Conservation (phyloP, 1,140 invertebrate genomes). For the Achroia grisella region DNA sequence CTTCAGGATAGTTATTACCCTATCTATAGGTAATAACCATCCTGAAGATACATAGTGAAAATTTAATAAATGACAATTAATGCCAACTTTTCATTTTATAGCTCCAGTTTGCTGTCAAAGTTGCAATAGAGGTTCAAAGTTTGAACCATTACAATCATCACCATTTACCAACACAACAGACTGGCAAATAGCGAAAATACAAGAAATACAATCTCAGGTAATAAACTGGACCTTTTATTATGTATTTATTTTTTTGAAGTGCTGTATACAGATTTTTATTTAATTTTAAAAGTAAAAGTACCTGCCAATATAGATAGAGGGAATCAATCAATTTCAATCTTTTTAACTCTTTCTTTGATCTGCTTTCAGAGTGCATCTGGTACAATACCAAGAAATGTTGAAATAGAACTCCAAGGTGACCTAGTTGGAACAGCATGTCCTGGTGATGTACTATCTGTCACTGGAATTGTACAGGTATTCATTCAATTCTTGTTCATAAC, state of each 20-base stretch:
- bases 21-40: too few relatives aligned
- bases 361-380: conserved; percentile 79
- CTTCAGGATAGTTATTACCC: too few relatives aligned
- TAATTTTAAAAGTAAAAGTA: too few relatives aligned
- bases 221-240: neutral
- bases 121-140: conserved; percentile 78
- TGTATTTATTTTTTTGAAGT: too few relatives aligned
- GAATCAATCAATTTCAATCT: too few relatives aligned
- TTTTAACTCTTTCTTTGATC: neutral
- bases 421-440: conserved; percentile 90
- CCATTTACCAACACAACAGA: conserved; percentile 82
- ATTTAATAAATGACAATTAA: too few relatives aligned
- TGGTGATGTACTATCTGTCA: conserved; percentile 91
- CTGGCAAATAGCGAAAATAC: conserved; percentile 87
- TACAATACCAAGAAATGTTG: conserved; percentile 87
- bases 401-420: conserved; percentile 90
- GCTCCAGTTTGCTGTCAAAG: conserved; percentile 74
- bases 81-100: conserved; percentile 20
- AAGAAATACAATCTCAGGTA: conserved; percentile 82
- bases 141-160: conserved; percentile 80
- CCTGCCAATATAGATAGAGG: too few relatives aligned
- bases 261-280: too few relatives aligned
- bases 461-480: conserved; percentile 86
- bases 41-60: too few relatives aligned
- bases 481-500: neutral